A percentile compares a stretch with the other conserved stretches of the same genome.
Evolutionary conservation across 1,140 invertebrate genomes (phyloP).

Genomic region (Mylabris phalerata): DNA sequence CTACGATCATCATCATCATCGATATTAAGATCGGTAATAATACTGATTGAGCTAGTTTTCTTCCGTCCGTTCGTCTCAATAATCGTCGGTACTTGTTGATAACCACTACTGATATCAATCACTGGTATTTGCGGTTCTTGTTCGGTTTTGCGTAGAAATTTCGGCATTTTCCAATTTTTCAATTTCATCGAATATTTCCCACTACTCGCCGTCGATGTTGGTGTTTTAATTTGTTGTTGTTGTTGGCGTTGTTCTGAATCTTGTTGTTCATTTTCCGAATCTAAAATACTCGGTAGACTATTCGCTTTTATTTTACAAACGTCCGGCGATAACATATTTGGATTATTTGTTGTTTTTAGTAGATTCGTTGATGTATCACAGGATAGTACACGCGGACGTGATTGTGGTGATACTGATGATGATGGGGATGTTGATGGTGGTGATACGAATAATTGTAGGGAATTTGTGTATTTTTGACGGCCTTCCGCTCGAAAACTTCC

Average conservation of each 20-base stretch:
- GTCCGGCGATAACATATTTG: slow-evolving; percentile 51
- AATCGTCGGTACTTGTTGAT: slow-evolving; percentile 49
- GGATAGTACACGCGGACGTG: slow-evolving; percentile 37
- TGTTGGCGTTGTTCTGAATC: slow-evolving; percentile 42
- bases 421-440: slow-evolving; percentile 45
- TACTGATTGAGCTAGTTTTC: slow-evolving; percentile 24
- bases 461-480: slow-evolving; percentile 36
- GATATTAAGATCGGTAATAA: background rate
- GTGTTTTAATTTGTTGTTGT: slow-evolving; percentile 30
- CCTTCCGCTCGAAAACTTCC: slow-evolving; percentile 33
- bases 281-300: slow-evolving; percentile 69
- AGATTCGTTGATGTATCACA: slow-evolving; percentile 36
- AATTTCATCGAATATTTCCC: slow-evolving; percentile 53
- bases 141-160: slow-evolving; percentile 51
- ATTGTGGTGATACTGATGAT: slow-evolving; percentile 40
- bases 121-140: slow-evolving; percentile 10
- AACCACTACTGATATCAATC: slow-evolving; percentile 26
- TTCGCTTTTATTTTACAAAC: slow-evolving; percentile 63
- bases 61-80: slow-evolving; percentile 45
- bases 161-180: slow-evolving; percentile 57
- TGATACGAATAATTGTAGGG: slow-evolving; percentile 52
- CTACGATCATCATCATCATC: slow-evolving; percentile 34
- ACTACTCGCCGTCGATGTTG: slow-evolving; percentile 47
- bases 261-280: slow-evolving; percentile 61
- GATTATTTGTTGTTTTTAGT: slow-evolving; percentile 37